Evolutionary conservation across 2,113 vertebrate species (phyloP), one percentile per base, ranked within the genome.

Genomic region (Hucho hucho): DNA sequence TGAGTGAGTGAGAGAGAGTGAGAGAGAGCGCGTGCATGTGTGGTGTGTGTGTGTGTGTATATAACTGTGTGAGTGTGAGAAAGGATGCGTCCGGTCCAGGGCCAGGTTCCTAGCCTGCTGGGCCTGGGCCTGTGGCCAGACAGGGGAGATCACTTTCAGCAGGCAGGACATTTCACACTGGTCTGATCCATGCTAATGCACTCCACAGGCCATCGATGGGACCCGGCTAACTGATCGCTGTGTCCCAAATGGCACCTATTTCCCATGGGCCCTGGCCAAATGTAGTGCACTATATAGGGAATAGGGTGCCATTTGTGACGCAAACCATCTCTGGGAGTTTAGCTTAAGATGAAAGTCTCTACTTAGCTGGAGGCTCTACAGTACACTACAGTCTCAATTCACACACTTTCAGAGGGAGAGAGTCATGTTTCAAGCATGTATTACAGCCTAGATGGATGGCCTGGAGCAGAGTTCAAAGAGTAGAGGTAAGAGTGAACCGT

Each of bases 161-260:
- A 73, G 80, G 87, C 82, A 81, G 78, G 82, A 87, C 87, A 88
- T 90, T 85, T 87, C 85, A 78, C 84, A 85, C 84, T 77, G 87
- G 88, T 87, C 73, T 73, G 79, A 82, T 78, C 65, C 64, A 73
- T 74, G 78, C 47, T 79, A 84, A 75, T 80, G 77, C 53, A 56
- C 76, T 76, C 83, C 76, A 72, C 80, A 76, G 87, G 82, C 78
- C 82, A 80, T 75, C 64, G 61, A 75, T 43, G 6, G 4, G 12
- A 25, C 18, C 58, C 28, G 18, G 71, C 46, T 74, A 68, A 47
- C 84, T 74, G 70, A 85, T 79, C 29, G 22, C 68, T 29, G 12
- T 16, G 61, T 46, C 37, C 20, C 67, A 53, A 14, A 53, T 53
- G 12, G 49, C 13, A 53, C 49, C 12, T 3, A 53, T 53, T 53